phyloP scores from a whole-genome alignment of 2,113 vertebrate species.

The Catharus minimus region DNA sequence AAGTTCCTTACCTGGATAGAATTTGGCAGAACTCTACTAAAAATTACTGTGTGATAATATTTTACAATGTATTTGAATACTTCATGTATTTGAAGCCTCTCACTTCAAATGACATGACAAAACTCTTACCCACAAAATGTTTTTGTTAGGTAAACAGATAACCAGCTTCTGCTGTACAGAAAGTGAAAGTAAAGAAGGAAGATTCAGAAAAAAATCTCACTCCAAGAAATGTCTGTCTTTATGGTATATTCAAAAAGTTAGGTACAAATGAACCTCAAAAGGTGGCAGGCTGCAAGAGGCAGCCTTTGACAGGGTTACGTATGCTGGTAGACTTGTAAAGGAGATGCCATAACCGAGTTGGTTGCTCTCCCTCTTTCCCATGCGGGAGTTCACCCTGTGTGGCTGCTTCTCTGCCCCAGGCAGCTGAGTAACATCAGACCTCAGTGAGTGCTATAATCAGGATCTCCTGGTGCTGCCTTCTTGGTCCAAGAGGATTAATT shows the following conservation, averaged over 20 bases:
- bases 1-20: neutral
- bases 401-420: neutral
- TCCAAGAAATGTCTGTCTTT: neutral
- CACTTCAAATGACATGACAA: neutral
- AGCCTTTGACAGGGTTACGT: neutral
- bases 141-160: neutral
- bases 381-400: neutral
- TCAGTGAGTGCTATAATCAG: neutral
- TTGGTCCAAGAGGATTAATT: neutral
- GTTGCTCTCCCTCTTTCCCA: neutral
- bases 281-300: neutral
- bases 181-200: neutral
- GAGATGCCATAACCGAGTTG: neutral
- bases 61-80: neutral
- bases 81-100: neutral
- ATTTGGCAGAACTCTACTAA: neutral
- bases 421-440: neutral
- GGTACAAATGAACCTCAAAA: neutral
- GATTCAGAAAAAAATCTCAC: neutral
- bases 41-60: neutral
- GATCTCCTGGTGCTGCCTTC: neutral
- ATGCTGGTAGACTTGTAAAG: neutral
- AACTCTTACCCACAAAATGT: neutral
- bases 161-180: neutral
- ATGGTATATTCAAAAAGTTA: neutral